These are phyloP conservation scores for Drosophila nigricruria DNA, from an alignment of 2,888 invertebrate species.

Conservation along the genomic window DNA sequence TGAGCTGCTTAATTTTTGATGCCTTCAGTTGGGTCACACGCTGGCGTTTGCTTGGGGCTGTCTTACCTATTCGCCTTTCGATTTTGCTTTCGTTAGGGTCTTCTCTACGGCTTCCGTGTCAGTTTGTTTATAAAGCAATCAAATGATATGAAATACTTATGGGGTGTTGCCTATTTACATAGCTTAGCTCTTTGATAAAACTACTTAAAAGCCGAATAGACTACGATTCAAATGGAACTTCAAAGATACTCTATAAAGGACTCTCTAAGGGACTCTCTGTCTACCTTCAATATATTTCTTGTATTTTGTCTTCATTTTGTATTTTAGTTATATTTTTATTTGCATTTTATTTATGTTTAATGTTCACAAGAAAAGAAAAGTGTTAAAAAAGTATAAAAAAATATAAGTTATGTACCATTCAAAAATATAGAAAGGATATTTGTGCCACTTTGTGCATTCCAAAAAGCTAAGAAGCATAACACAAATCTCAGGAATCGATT, in stretches of 20 bases:
- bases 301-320: not conserved
- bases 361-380: not conserved
- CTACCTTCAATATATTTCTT: not conserved
- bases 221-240: not conserved
- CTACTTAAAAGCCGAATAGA: not conserved
- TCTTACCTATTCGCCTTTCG: slow-evolving; percentile 3
- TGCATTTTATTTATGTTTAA: too few relatives aligned
- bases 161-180: slow-evolving; percentile 6
- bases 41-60: slow-evolving; percentile 15
- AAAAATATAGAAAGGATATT: slow-evolving; percentile 4
- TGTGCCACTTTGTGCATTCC: not conserved
- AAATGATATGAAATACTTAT: slow-evolving; percentile 15
- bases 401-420: not conserved
- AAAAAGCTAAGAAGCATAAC: not conserved
- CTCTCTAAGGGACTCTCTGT: not conserved
- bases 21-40: slow-evolving; percentile 40
- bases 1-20: slow-evolving; percentile 69
- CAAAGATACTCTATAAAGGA: not conserved
- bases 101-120: slow-evolving; percentile 20
- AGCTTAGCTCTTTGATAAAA: not conserved
- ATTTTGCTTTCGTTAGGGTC: not conserved
- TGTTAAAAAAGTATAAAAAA: not conserved
- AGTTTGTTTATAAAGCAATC: slow-evolving; percentile 33
- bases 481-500: not conserved
- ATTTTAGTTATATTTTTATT: too few relatives aligned